A percentile compares a stretch with the other conserved stretches of the same genome.
Evolutionary conservation across 2,888 invertebrate species (phyloP).

Genomic region (Pristionchus arcanus): DNA sequence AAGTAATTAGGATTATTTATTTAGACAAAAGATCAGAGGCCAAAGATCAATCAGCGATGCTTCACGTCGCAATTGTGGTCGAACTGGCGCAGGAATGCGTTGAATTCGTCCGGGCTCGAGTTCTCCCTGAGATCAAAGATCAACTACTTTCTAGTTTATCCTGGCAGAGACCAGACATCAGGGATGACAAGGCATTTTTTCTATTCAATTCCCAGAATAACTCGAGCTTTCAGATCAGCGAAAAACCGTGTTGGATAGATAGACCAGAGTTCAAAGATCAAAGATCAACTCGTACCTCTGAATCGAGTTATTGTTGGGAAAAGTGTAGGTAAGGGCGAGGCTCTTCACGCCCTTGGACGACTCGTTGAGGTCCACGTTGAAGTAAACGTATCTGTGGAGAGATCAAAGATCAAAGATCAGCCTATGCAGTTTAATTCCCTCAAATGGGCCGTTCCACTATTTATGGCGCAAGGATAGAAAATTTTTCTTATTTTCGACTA

Average conservation of each 20-base stretch:
- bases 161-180: not conserved
- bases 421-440: too few relatives aligned
- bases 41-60: slow-evolving; percentile 2
- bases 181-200: too few relatives aligned
- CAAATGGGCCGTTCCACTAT: too few relatives aligned
- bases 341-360: slow-evolving; percentile 23
- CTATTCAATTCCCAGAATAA: not conserved
- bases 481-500: not conserved
- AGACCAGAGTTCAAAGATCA: not conserved
- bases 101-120: slow-evolving; percentile 30
- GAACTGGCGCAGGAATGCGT: slow-evolving; percentile 48
- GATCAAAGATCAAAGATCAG: not conserved
- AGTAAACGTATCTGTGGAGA: slow-evolving; percentile 50
- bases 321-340: slow-evolving; percentile 50
- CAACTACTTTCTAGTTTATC: not conserved
- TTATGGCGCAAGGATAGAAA: not conserved
- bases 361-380: slow-evolving; percentile 55
- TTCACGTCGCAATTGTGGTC: slow-evolving; percentile 54
- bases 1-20: not conserved
- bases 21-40: not conserved
- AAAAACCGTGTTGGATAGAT: not conserved
- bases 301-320: slow-evolving; percentile 51
- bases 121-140: slow-evolving; percentile 47
- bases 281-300: slow-evolving; percentile 28
- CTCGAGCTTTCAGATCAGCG: not conserved